A percentile compares a stretch with the other conserved stretches of the same genome.
phyloP scores from a whole-genome alignment of 2,888 invertebrate genomes.

The Oscheius sp. region DNA sequence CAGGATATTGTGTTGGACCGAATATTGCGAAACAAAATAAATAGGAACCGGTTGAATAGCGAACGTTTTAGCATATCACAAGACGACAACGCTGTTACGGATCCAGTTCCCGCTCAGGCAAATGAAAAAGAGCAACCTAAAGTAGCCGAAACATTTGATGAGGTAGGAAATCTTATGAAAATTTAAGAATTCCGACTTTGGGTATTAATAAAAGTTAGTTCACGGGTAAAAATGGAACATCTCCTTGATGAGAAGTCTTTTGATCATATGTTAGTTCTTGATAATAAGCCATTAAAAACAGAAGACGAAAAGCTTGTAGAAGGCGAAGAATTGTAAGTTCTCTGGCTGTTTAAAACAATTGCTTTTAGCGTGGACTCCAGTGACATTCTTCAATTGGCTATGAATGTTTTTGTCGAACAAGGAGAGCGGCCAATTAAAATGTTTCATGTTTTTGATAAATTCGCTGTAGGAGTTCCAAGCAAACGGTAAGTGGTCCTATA shows the following conservation, averaged over 20 bases:
- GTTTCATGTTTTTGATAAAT: conserved; percentile 44
- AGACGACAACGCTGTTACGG: background rate
- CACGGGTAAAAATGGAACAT: conserved; percentile 34
- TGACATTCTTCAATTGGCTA: conserved; percentile 61
- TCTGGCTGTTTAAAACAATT: background rate
- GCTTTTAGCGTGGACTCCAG: conserved; percentile 62
- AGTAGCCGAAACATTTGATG: conserved; percentile 9
- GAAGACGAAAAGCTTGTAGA: background rate
- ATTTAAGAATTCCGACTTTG: conserved; percentile 1
- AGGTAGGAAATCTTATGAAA: background rate
- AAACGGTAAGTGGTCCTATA: conserved; percentile 7
- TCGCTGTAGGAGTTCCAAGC: conserved; percentile 34
- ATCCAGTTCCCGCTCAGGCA: background rate
- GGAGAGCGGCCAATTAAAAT: conserved; percentile 40
- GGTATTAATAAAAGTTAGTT: conserved; percentile 29
- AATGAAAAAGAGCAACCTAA: background rate
- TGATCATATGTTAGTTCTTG: conserved; percentile 22
- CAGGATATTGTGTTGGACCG: conserved; percentile 11
- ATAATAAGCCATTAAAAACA: background rate
- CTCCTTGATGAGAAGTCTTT: conserved; percentile 26
- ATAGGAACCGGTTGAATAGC: conserved; percentile 10
- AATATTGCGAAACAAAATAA: background rate
- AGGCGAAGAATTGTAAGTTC: conserved; percentile 32
- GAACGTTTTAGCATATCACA: conserved; percentile 4
- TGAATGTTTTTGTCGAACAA: conserved; percentile 57